Evolutionary conservation across 2,888 invertebrate species (phyloP), one percentile per base, ranked within the genome.

Genomic region (Volucella zonaria): DNA sequence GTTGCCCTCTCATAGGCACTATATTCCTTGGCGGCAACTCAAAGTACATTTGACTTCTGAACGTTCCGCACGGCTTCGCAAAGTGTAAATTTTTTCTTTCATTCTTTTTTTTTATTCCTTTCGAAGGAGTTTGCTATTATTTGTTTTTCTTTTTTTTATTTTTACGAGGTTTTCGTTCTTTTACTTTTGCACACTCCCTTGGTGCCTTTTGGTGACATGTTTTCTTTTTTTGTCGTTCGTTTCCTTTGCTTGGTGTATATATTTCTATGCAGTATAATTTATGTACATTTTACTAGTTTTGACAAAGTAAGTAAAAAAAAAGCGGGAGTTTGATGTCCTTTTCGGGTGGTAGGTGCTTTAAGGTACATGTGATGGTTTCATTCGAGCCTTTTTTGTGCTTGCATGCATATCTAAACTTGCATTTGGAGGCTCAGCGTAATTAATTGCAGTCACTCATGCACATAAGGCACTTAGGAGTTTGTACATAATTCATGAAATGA

Each of bases 271-370:
- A 59, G 75, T 31, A 83, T 79, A 85, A 85, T 81, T 85, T 85
- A 85, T 76, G 85, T 56, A 81, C 73, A 77, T 81, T 85, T 81
- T 81, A 80, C 85, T 81, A 77, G 80, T 85, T 61, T 67, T 73
- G 71, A 66, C 71, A 54, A 10, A 45, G 11, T 49, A 56, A 62
- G 52, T 38, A 62, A 75, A 83, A 75, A 51, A 71, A 59, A 64
- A 59, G 42, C 51, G 54, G 67, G 74, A 79, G 83, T 80, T 31
- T 31, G 31, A 31, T 31, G 31, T 31, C 76, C 61, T 76, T 76
- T 76, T 31, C 6, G 31, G 31, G 31, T 31, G 31, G 31, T 31
- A 31, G 45, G 12, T 70, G 15, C 51, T 61, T 49, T 11, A 38
- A 47, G n/a, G 47, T 12, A 9, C 47, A 31, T 31, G 31, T 1